phyloP scores from a whole-genome alignment of 2,888 invertebrate species.

The Lasioglossum leucozonium region DNA sequence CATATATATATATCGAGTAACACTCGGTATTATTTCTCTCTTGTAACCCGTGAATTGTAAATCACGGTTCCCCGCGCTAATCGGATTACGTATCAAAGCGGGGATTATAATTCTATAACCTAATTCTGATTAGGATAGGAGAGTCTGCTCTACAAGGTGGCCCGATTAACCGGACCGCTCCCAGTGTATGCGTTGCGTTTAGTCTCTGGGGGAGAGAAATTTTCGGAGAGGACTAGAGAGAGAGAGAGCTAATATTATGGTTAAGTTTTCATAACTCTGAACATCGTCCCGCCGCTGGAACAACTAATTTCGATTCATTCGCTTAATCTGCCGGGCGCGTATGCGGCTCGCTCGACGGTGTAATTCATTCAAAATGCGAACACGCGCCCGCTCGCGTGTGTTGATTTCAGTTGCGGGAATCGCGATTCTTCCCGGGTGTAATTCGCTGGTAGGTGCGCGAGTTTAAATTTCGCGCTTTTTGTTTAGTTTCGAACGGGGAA shows the following conservation, averaged over 20 bases:
- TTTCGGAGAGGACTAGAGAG: background rate
- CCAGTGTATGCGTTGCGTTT: background rate
- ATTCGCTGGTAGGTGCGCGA: background rate
- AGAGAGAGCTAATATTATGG: background rate
- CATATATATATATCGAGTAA: background rate
- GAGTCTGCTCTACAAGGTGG: background rate
- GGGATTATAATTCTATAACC: conserved; percentile 17
- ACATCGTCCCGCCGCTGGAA: background rate
- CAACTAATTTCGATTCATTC: background rate
- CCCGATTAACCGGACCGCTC: background rate
- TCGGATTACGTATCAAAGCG: background rate
- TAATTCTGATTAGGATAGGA: background rate
- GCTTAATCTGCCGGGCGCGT: background rate
- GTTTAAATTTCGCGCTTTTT: background rate
- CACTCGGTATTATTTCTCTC: conserved; percentile 4
- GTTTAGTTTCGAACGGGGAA: background rate
- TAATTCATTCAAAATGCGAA: background rate
- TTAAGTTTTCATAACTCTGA: background rate
- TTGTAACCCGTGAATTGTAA: background rate
- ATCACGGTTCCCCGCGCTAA: background rate
- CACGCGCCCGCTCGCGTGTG: background rate
- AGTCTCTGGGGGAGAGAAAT: background rate
- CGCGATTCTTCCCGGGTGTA: background rate
- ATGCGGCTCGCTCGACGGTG: background rate
- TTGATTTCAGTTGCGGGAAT: background rate